A percentile compares a stretch with the other conserved stretches of the same genome.
Evolutionary conservation across 2,113 vertebrate species (phyloP).

Genomic region (Cranoglanis bouderius): DNA sequence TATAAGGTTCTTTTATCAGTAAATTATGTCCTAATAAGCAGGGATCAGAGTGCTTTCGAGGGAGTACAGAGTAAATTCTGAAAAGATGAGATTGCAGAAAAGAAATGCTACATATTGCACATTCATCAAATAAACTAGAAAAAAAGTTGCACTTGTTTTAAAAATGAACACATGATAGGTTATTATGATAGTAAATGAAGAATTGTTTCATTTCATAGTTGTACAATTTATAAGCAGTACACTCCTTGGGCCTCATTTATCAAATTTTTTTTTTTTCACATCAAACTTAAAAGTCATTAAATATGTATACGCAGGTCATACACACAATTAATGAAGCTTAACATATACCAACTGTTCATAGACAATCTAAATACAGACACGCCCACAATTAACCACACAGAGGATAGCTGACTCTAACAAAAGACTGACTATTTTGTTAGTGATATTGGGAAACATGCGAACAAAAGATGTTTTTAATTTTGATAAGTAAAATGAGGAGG

Average conservation of each 20-base stretch:
- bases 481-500: not conserved
- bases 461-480: not conserved
- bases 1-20: not conserved
- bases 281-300: no score
- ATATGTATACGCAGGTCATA: not conserved
- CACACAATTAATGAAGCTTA: not conserved
- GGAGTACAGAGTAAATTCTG: not conserved
- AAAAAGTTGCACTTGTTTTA: not conserved
- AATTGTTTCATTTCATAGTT: not conserved
- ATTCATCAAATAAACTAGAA: not conserved
- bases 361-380: not conserved
- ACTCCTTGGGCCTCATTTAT: not conserved
- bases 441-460: not conserved
- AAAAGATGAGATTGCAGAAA: not conserved
- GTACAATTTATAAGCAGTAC: not conserved
- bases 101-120: constrained; percentile 35
- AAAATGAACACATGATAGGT: not conserved
- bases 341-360: not conserved
- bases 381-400: not conserved
- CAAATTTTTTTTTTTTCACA: not conserved
- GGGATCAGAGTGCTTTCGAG: not conserved
- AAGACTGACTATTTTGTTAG: not conserved
- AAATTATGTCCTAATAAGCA: not conserved
- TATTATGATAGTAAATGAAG: not conserved
- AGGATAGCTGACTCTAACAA: not conserved